These are phyloP conservation scores for Zophobas atratus DNA, from an alignment of 1,140 invertebrate species.

Conservation along the genomic window DNA sequence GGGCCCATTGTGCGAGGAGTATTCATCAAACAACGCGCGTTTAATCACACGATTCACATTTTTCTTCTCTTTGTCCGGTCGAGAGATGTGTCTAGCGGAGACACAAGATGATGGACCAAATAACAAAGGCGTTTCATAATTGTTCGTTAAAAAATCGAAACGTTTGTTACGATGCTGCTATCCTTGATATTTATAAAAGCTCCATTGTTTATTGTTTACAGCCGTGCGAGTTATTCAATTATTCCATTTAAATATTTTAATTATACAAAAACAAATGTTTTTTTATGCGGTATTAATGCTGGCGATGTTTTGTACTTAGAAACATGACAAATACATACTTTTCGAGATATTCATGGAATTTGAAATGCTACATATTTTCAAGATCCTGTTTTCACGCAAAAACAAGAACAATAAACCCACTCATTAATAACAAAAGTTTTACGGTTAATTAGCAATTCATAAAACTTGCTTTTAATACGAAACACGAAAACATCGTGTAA, in stretches of 20 bases:
- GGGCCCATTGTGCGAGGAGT: constrained; percentile 12
- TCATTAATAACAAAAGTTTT: too few species aligned
- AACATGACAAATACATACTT: neutral
- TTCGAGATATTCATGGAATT: too few species aligned
- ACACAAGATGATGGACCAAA: constrained; percentile 36
- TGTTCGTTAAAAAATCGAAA: constrained; percentile 25
- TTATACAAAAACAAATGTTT: constrained; percentile 23
- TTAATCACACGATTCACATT: constrained; percentile 32
- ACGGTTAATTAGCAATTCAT: too few species aligned
- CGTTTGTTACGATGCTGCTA: constrained; percentile 15
- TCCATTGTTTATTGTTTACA: constrained; percentile 42
- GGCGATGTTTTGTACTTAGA: neutral
- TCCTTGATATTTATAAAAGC: constrained; percentile 39
- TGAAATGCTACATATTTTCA: too few species aligned
- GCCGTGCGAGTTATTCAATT: constrained; percentile 5
- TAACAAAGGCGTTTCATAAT: constrained; percentile 24
- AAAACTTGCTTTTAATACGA: too few species aligned
- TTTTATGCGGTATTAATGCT: neutral
- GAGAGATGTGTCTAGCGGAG: constrained; percentile 3
- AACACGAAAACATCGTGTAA: too few species aligned
- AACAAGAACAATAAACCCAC: too few species aligned
- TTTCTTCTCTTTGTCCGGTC: constrained; percentile 14
- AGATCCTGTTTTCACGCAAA: too few species aligned
- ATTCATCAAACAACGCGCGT: constrained; percentile 27
- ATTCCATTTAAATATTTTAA: constrained; percentile 37